Base-by-base conservation (phyloP, 2,888 invertebrate species). In the Teinopalpus imperialis region DNA sequence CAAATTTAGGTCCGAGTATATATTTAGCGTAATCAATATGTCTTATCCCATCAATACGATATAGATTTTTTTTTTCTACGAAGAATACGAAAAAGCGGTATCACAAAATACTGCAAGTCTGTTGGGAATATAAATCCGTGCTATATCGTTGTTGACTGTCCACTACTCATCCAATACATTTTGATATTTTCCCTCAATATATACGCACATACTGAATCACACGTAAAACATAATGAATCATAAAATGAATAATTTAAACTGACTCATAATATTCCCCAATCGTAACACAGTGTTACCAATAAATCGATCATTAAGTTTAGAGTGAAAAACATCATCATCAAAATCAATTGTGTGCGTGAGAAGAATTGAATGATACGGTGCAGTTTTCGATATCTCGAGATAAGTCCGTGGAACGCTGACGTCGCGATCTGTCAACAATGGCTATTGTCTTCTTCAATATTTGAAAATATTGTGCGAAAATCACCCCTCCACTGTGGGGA, bases 371-470 rank as follows among this genome's bases (percentile, higher is more conserved):
- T 61, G 65, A 61, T 57, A 59, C 61, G 54, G 51, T 52, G 66
- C 68, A 60, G 63, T 70, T 71, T 71, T 63, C 48, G 63, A 66
- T 69, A 71, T 70, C 68, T 66, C 60, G 51, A 52, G 57, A 55
- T 56, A 50, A 46, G 45, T 52, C 48, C 55, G 49, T 61, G 59
- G 67, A 67, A 67, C 59, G 79, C 81, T 81, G 80, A 81, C 71
- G 59, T 52, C 51, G 56, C 60, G 66, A 61, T 69, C 69, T 66
- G 72, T 74, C 74, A 79, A 85, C 83, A 85, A 83, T 77, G 63
- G 66, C 69, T 69, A 85, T 85, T 85, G 83, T 85, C 64, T 73
- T 56, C 48, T 40, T 9, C 43, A 49, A 54, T 80, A 75, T 81
- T 81, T 82, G 76, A 74, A 80, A 82, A 82, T 74, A 81, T 64